phyloP scores from a whole-genome alignment of 2,888 invertebrate genomes.

The Caenorhabditis sp. region DNA sequence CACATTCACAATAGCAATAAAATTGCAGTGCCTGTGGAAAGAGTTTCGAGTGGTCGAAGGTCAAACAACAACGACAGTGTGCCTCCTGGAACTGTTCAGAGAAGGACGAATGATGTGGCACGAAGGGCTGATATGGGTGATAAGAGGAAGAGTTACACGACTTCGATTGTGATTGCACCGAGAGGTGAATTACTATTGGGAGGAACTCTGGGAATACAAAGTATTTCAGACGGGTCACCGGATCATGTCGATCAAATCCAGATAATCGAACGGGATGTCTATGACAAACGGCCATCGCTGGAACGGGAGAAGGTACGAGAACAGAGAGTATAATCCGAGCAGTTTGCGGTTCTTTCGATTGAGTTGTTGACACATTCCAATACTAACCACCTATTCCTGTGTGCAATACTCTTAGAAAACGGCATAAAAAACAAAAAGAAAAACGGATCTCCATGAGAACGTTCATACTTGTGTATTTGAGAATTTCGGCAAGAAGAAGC shows the following conservation, averaged over 20 bases:
- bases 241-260: constrained; percentile 55
- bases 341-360: constrained; percentile 36
- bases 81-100: constrained; percentile 37
- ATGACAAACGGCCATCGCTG: constrained; percentile 48
- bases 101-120: constrained; percentile 50
- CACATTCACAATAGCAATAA: too few relatives aligned
- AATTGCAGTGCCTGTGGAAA: constrained; percentile 47
- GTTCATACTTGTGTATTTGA: constrained; percentile 29
- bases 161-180: constrained; percentile 80
- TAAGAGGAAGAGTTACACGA: constrained; percentile 79
- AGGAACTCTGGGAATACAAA: not conserved
- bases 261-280: constrained; percentile 58
- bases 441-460: not conserved
- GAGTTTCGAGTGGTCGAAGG: constrained; percentile 38
- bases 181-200: constrained; percentile 42
- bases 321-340: not conserved
- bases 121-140: constrained; percentile 61
- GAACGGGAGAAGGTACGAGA: constrained; percentile 53
- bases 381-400: constrained; percentile 59
- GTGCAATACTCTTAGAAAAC: constrained; percentile 21
- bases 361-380: constrained; percentile 46
- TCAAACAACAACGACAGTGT: constrained; percentile 41
- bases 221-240: constrained; percentile 44
- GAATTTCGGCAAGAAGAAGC: constrained; percentile 51
- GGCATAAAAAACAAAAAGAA: not conserved